phyloP scores from a whole-genome alignment of 2,113 vertebrate genomes.

The Boulengeromyrus knoepffleri region DNA sequence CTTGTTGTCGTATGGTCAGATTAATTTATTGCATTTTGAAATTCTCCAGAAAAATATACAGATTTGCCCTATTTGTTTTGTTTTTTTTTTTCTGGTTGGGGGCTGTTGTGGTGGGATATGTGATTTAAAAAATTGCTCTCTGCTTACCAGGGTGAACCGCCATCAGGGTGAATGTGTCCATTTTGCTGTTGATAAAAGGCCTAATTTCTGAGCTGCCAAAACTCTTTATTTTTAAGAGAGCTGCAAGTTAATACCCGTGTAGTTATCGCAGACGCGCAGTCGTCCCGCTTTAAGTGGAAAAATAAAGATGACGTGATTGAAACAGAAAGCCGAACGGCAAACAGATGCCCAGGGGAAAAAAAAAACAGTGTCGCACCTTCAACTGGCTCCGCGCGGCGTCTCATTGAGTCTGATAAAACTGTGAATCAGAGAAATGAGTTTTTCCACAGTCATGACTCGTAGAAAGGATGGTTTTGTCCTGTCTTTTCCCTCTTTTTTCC shows the following conservation, averaged over 20 bases:
- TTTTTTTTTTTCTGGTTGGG: background rate
- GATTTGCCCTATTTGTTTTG: background rate
- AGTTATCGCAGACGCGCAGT: background rate
- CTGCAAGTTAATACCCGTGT: background rate
- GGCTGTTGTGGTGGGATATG: background rate
- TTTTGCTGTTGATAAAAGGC: conserved; percentile 1
- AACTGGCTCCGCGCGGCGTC: background rate
- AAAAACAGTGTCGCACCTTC: background rate
- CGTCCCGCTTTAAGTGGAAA: background rate
- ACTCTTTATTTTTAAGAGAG: background rate
- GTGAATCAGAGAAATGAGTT: background rate
- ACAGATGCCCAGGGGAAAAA: conserved; percentile 20
- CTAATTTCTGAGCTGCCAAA: background rate
- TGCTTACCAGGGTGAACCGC: background rate
- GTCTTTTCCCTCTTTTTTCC: background rate
- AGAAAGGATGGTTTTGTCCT: background rate
- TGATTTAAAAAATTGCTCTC: background rate
- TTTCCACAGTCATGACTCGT: background rate
- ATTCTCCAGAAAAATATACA: background rate
- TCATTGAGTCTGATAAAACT: conserved; percentile 21
- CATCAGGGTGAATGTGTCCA: background rate
- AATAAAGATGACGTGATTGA: conserved; percentile 5
- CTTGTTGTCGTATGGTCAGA: background rate
- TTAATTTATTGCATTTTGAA: background rate
- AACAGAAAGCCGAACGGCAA: conserved; percentile 22